Evolutionary conservation across 2,888 invertebrate species (phyloP), one percentile per base, ranked within the genome.

Genomic region (Antitype chi): DNA sequence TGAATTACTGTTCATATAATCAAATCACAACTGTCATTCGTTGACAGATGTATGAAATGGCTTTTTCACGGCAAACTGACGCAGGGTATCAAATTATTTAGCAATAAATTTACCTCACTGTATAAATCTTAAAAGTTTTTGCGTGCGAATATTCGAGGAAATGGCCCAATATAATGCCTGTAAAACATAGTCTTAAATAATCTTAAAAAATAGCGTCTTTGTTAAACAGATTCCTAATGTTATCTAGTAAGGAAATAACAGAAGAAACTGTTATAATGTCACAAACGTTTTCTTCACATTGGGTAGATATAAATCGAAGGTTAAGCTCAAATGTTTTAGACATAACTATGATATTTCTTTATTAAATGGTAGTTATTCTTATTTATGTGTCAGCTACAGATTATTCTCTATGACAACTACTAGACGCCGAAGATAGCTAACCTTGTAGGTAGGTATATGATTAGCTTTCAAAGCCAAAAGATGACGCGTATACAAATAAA

Each of bases 141-240:
- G 2, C 1, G 2, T 28, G 57, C 15, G 73, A 81, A 87, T 85
- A 75, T 87, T 67, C 75, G 81, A 85, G 87, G 71, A 85, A 75
- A 73, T 69, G 25, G 7, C 7, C 13, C 57, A 9, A 77, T 74
- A 74, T 84, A 85, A 84, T 75, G 75, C 73, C 76, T 63, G 9
- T 80, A 15, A 70, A 52, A 76, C 62, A 74, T 47, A 74, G 60
- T 74, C 49, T 60, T 62, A 76, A 72, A 81, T 57, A 67, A 73
- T 32, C 47, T 73, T 76, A 73, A 72, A 73, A 62, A 85, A 78
- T 73, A 85, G 60, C 59, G 74, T 74, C 73, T 84, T 72, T 83
- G 68, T 71, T 71, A n/a, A 55, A 69, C 57, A 87, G 57, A 78
- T 82, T 79, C 66, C 53, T 74, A 81, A 84, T 64, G 74, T 75